phyloP scores from a whole-genome alignment of 2,113 vertebrate species.

The Prinia subflava region DNA sequence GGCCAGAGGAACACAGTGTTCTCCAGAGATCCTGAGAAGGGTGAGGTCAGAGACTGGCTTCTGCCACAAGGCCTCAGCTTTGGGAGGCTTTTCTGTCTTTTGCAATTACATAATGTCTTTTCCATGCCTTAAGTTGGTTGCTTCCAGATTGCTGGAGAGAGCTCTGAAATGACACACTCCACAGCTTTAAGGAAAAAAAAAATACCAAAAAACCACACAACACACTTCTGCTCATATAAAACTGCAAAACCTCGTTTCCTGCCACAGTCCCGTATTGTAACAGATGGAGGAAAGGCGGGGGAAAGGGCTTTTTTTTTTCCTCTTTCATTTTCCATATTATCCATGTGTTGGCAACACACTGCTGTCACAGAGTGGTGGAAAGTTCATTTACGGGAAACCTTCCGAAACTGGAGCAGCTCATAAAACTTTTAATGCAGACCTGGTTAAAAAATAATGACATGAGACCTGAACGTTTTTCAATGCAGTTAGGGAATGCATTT shows the following conservation, averaged over 20 bases:
- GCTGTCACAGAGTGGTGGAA: constrained; percentile 55
- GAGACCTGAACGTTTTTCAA: not conserved
- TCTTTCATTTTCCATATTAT: constrained; percentile 63
- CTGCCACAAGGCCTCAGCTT: constrained; percentile 17
- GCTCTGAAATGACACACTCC: constrained; percentile 46
- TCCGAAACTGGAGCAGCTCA: constrained; percentile 53
- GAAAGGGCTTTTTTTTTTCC: not conserved
- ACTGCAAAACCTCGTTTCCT: constrained; percentile 65
- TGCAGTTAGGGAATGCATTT: not conserved
- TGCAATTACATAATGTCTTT: constrained; percentile 67
- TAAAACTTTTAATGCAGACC: constrained; percentile 60
- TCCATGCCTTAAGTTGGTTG: constrained; percentile 51
- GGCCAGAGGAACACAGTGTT: constrained; percentile 54
- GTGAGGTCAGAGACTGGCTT: constrained; percentile 51
- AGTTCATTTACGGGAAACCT: constrained; percentile 69
- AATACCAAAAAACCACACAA: not conserved
- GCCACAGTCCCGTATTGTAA: constrained; percentile 36
- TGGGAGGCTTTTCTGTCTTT: constrained; percentile 39
- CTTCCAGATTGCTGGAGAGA: constrained; percentile 58
- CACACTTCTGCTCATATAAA: constrained; percentile 52
- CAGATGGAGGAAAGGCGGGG: constrained; percentile 42
- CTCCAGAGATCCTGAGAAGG: constrained; percentile 52
- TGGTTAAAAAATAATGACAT: constrained; percentile 59
- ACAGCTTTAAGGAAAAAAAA: not conserved
- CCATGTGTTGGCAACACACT: constrained; percentile 44